A percentile compares a stretch with the other conserved stretches of the same genome.
phyloP scores from a whole-genome alignment of 2,797 vertebrate genomes.

The Margarornis squamiger region DNA sequence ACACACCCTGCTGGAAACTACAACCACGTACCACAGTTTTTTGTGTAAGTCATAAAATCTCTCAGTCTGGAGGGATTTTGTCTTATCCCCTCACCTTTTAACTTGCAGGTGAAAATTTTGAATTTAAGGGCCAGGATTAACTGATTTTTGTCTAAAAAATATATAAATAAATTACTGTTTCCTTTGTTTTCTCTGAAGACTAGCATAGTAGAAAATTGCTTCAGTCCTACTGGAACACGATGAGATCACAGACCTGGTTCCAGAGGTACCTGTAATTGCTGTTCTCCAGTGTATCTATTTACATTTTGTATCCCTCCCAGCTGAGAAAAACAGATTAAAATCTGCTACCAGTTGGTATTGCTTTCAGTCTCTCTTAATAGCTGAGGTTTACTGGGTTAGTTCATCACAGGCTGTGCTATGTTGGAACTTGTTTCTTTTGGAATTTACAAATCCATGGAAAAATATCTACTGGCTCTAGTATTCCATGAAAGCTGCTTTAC shows the following conservation, averaged over 20 bases:
- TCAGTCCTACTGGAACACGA: background rate
- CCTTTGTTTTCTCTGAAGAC: background rate
- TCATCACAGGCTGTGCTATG: background rate
- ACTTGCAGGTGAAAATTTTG: background rate
- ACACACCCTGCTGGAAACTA: background rate
- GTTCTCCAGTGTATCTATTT: background rate
- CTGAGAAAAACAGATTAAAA: slow-evolving; percentile 44
- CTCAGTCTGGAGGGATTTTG: background rate
- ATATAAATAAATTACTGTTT: background rate
- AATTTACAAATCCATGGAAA: slow-evolving; percentile 38
- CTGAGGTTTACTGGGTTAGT: background rate
- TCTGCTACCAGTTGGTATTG: slow-evolving; percentile 7
- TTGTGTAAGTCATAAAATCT: background rate
- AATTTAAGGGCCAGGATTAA: background rate
- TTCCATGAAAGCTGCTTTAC: slow-evolving; percentile 9
- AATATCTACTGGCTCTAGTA: background rate
- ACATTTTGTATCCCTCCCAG: slow-evolving; percentile 32
- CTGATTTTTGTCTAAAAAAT: background rate
- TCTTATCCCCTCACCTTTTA: background rate
- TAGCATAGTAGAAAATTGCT: background rate
- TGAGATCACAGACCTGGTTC: background rate
- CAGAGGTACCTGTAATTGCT: slow-evolving; percentile 23
- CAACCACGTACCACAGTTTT: background rate
- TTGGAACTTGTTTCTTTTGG: slow-evolving; percentile 32
- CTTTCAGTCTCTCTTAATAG: slow-evolving; percentile 20